Evolutionary conservation across 1,140 invertebrate species (phyloP).

Genomic region (Hylaeus anthracinus): DNA sequence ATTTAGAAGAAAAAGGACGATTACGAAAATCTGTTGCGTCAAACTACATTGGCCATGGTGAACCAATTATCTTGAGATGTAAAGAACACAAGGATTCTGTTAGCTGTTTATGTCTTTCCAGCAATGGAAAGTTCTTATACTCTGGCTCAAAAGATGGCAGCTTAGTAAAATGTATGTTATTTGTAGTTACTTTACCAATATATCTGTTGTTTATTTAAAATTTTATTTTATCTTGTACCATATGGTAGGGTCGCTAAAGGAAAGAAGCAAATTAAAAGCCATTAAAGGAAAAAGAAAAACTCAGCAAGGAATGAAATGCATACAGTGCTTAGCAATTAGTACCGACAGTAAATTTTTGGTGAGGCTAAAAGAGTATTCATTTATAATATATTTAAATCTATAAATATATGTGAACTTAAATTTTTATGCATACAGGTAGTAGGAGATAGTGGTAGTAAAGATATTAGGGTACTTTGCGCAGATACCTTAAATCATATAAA

Average conservation of each 20-base stretch:
- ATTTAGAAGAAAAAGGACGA: slow-evolving; percentile 91
- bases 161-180: slow-evolving; percentile 90
- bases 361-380: slow-evolving; percentile 58
- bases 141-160: slow-evolving; percentile 93
- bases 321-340: slow-evolving; percentile 89
- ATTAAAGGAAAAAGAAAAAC: slow-evolving; percentile 79
- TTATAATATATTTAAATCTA: not conserved
- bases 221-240: slow-evolving; percentile 8
- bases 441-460: slow-evolving; percentile 86
- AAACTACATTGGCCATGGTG: slow-evolving; percentile 81
- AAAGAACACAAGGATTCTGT: slow-evolving; percentile 90
- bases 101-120: slow-evolving; percentile 91
- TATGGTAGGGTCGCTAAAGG: slow-evolving; percentile 81
- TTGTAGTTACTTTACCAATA: slow-evolving; percentile 16
- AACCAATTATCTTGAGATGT: slow-evolving; percentile 83
- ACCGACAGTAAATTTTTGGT: slow-evolving; percentile 92
- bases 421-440: slow-evolving; percentile 73
- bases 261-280: slow-evolving; percentile 83
- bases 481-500: slow-evolving; percentile 88
- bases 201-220: slow-evolving; percentile 6
- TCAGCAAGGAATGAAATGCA: slow-evolving; percentile 79
- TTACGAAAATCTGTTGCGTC: slow-evolving; percentile 88
- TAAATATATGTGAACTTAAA: not conserved
- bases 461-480: slow-evolving; percentile 93
- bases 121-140: slow-evolving; percentile 88